Conservation (phyloP, 1,140 invertebrate species). For the Cydia pomonella region DNA sequence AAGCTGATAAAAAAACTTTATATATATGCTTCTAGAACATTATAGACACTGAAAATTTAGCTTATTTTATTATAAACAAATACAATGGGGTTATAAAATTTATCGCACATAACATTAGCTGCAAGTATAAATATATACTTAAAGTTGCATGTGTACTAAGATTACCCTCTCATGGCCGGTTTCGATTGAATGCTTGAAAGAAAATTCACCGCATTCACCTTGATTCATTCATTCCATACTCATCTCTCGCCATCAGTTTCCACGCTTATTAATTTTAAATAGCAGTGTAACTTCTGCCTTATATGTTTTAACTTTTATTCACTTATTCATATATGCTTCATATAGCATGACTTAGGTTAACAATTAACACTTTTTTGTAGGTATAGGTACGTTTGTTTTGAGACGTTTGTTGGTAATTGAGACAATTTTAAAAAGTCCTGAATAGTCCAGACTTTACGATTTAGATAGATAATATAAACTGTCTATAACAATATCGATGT, state of each 20-base stretch:
- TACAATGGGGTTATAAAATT: not conserved
- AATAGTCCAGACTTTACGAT: too few species aligned
- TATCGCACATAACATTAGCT: not conserved
- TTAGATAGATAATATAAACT: too few species aligned
- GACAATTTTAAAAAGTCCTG: too few species aligned
- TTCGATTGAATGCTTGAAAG: not conserved
- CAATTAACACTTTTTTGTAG: not conserved
- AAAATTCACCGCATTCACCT: not conserved
- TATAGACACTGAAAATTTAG: slow-evolving; percentile 3
- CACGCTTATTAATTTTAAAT: not conserved
- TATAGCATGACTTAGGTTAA: not conserved
- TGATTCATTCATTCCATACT: not conserved
- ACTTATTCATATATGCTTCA: not conserved
- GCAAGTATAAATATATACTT: not conserved
- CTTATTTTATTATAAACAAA: too few species aligned
- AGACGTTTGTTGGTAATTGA: too few species aligned
- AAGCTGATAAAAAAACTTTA: not conserved
- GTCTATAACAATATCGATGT: too few species aligned
- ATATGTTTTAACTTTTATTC: not conserved
- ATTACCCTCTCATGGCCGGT: slow-evolving; percentile 2
- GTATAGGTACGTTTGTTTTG: not conserved
- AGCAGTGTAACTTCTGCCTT: not conserved
- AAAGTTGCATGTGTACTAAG: not conserved
- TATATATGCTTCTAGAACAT: slow-evolving; percentile 29
- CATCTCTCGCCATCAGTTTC: not conserved